Evolutionary conservation across 2,113 vertebrate species (phyloP), one percentile per base, ranked within the genome.

Genomic region (Siniperca chuatsi): DNA sequence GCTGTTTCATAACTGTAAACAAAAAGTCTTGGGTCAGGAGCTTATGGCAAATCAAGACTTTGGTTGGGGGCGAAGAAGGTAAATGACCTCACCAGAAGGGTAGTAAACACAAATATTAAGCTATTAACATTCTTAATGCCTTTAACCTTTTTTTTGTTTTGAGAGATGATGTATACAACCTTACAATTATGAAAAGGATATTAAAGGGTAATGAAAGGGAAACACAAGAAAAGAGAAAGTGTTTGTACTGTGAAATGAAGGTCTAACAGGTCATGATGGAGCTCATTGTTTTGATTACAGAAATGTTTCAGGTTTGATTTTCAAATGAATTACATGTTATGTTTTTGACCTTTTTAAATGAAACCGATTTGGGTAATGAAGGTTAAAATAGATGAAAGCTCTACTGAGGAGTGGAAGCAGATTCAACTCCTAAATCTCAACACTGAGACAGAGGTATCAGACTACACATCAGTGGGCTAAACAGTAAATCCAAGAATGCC

Each of bases 291-390:
- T 40, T 52, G 35, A 78, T 65, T 58, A 57, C 6, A 4, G 20
- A 4, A 0, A 29, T 44, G 66, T 78, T 62, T 65, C 8, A 2
- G 11, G 78, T 91, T 81, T 21, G 40, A 52, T 60, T 84, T 87
- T 77, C 7, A 40, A 72, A 71, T 16, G 18, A 6, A 79, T 61
- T 71, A 54, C 16, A 62, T 44, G 40, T 79, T 52, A 74, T 87
- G 84, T 90, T 91, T 82, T 58, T 78, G 62, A 64, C 78, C 68
- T 84, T 86, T 88, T 42, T 52, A 7, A 87, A 79, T 89, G 52
- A 86, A 86, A 67, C 85, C 13, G 40, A 57, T 82, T 71, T 85
- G 69, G 83, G 88, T 84, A 90, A 82, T 90, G 87, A 83, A 73
- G 76, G 25, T 81, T 78, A 68, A 83, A 83, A 58, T 6, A 33